A percentile compares a stretch with the other conserved stretches of the same genome.
Evolutionary conservation across 2,113 vertebrate species (phyloP).

Genomic region (Perca fluviatilis): DNA sequence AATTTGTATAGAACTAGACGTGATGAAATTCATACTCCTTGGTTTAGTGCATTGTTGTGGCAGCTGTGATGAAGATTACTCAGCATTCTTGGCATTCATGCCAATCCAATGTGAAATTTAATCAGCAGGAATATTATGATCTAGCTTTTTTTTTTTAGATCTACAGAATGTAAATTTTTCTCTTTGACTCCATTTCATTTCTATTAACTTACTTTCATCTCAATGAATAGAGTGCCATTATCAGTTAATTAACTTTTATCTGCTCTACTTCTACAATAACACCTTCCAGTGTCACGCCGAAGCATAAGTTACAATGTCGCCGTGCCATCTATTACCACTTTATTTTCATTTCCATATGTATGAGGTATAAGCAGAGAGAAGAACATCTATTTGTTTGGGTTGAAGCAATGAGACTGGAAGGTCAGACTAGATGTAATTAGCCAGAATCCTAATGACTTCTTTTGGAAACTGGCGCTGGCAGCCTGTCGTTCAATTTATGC

Average conservation of each 20-base stretch:
- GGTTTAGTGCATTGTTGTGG: constrained; percentile 53
- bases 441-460: constrained; percentile 50
- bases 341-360: constrained; percentile 34
- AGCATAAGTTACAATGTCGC: constrained; percentile 44
- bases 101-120: constrained; percentile 52
- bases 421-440: constrained; percentile 57
- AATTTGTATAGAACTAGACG: constrained; percentile 48
- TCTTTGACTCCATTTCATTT: constrained; percentile 58
- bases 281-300: constrained; percentile 60
- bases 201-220: constrained; percentile 64
- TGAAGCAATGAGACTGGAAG: constrained; percentile 54
- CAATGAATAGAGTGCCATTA: constrained; percentile 66
- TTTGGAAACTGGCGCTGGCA: constrained; percentile 36
- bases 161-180: constrained; percentile 60
- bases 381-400: constrained; percentile 42
- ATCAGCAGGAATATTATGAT: constrained; percentile 73
- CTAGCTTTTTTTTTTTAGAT: constrained; percentile 56
- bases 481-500: constrained; percentile 49
- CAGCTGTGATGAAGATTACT: constrained; percentile 55
- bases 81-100: constrained; percentile 27
- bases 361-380: constrained; percentile 1
- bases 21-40: constrained; percentile 43
- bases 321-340: constrained; percentile 44
- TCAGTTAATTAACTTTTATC: constrained; percentile 82
- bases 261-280: constrained; percentile 61